Percentiles rank a stretch among this genome's conserved stretches.
Evolutionary conservation across 2,888 invertebrate species (phyloP).

Genomic region (Ochropleura plecta): DNA sequence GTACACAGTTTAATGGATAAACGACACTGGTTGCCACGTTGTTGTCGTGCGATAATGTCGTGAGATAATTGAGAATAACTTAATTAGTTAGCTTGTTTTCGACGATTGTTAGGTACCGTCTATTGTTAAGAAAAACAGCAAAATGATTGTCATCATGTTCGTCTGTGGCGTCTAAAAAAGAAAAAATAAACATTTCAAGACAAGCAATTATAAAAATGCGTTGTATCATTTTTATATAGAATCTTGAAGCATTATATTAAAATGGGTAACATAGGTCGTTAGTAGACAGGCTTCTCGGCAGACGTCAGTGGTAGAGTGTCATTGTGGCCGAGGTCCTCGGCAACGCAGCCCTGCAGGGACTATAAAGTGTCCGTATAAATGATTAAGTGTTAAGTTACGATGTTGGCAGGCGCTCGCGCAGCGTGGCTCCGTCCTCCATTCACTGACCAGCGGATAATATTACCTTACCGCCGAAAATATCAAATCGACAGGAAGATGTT

Average conservation of each 20-base stretch:
- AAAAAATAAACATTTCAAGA: not conserved
- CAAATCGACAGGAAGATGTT: slow-evolving; percentile 90
- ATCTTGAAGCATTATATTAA: slow-evolving; percentile 52
- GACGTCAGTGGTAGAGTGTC: slow-evolving; percentile 60
- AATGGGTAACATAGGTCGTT: slow-evolving; percentile 62
- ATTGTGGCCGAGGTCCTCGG: slow-evolving; percentile 65
- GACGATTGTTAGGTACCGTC: not conserved
- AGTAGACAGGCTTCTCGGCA: slow-evolving; percentile 40
- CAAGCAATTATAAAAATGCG: not conserved
- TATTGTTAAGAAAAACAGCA: not conserved
- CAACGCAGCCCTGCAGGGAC: slow-evolving; percentile 71
- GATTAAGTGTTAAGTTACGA: slow-evolving; percentile 90
- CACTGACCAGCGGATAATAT: slow-evolving; percentile 84
- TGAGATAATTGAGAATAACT: slow-evolving; percentile 17
- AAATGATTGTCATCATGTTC: not conserved
- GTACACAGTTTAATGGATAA: slow-evolving; percentile 66
- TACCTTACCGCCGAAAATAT: slow-evolving; percentile 90
- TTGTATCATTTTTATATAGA: not conserved
- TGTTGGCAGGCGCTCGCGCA: slow-evolving; percentile 84
- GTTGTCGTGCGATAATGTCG: slow-evolving; percentile 47
- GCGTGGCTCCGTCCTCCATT: slow-evolving; percentile 85
- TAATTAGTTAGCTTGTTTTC: slow-evolving; percentile 14
- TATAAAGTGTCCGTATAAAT: slow-evolving; percentile 87
- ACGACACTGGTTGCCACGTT: slow-evolving; percentile 51
- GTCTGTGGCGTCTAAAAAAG: not conserved